Evolutionary conservation across 2,888 invertebrate species (phyloP).

Genomic region (Cloeon dipterum): DNA sequence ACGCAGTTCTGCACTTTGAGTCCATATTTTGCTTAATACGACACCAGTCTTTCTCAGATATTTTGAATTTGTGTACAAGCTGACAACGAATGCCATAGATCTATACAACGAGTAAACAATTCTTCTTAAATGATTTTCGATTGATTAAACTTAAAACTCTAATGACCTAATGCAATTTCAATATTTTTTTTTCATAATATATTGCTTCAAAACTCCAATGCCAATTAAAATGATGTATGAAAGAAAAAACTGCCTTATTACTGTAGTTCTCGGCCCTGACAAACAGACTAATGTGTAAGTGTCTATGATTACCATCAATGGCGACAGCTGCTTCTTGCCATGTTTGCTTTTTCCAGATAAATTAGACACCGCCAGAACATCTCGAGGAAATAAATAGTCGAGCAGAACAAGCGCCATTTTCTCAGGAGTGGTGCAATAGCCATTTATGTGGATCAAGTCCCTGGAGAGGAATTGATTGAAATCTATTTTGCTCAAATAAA

Average conservation of each 20-base stretch:
- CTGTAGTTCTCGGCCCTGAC: too few relatives aligned
- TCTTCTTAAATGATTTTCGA: neutral
- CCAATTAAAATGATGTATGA: too few relatives aligned
- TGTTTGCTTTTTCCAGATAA: slow-evolving; percentile 25
- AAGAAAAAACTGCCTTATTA: too few relatives aligned
- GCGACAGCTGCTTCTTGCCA: slow-evolving; percentile 25
- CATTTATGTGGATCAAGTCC: slow-evolving; percentile 23
- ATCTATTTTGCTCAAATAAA: neutral
- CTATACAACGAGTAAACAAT: slow-evolving; percentile 6
- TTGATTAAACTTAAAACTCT: slow-evolving; percentile 10
- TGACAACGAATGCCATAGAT: slow-evolving; percentile 20
- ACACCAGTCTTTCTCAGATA: slow-evolving; percentile 25
- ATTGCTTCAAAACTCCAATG: too few relatives aligned
- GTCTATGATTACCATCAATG: slow-evolving; percentile 24
- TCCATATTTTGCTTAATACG: slow-evolving; percentile 26
- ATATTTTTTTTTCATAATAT: too few relatives aligned
- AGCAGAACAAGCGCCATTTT: slow-evolving; percentile 26
- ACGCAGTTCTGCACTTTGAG: slow-evolving; percentile 26
- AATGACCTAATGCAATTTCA: too few relatives aligned
- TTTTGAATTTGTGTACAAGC: slow-evolving; percentile 21
- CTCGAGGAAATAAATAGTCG: slow-evolving; percentile 24
- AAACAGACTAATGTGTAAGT: too few relatives aligned
- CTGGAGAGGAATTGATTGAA: slow-evolving; percentile 9
- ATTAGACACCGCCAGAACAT: slow-evolving; percentile 24
- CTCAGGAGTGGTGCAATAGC: slow-evolving; percentile 24